Evolutionary conservation across 2,113 vertebrate genomes (phyloP).

Genomic region (Cochlearius cochlearius): DNA sequence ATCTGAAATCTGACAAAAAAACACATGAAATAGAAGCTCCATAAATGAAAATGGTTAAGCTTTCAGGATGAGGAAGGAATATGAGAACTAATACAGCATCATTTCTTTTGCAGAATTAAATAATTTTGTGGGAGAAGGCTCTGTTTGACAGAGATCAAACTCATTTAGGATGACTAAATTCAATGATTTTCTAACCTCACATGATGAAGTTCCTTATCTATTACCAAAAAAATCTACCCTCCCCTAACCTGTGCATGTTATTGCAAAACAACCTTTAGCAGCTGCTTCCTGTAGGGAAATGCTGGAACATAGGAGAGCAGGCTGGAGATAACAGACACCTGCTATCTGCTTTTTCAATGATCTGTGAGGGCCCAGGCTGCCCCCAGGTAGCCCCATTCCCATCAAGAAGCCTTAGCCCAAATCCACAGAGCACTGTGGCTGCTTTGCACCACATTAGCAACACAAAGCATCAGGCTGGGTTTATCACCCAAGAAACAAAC

Average conservation of each 20-base stretch:
- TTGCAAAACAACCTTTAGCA: background rate
- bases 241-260: background rate
- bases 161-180: background rate
- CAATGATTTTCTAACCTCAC: background rate
- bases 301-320: background rate
- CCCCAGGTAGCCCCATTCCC: background rate
- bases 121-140: background rate
- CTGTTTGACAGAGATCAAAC: background rate
- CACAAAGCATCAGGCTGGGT: background rate
- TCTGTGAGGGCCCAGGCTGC: background rate
- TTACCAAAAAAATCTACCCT: background rate
- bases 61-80: background rate
- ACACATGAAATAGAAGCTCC: background rate
- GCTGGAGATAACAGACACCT: background rate
- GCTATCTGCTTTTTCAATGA: background rate
- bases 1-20: slow-evolving; percentile 22
- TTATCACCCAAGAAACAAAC: background rate
- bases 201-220: background rate
- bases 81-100: background rate
- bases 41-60: background rate
- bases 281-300: background rate
- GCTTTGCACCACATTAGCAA: background rate
- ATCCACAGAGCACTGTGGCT: background rate
- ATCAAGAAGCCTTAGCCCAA: background rate
- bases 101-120: background rate